Base-by-base conservation (phyloP, 2,888 invertebrate species). In the Melanophora roralis region DNA sequence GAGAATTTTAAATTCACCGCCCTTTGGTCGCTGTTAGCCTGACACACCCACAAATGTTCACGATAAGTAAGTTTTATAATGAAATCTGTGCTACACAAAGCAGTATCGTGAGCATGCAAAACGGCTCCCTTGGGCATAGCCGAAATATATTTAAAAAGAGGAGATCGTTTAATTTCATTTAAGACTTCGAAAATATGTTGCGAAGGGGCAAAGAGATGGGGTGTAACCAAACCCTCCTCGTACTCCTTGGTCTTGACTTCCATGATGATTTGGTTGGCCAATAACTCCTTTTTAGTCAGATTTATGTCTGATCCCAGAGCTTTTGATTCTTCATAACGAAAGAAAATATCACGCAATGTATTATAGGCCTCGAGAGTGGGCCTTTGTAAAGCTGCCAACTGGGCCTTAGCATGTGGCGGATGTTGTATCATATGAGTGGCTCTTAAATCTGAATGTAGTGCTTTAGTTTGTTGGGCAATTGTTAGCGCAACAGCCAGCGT, bases 71-170 rank as follows among this genome's bases (percentile, higher is more conserved):
- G 84, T 47, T 93, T 91, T 43, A 94, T 85, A 0, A 94, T 83
- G 82, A 92, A 94, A 79, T 94, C 92, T 0, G 92, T 90, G 6
- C 93, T 93, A 19, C 92, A 91, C 0, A 94, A 89, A 0, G 93
- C 93, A 74, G 93, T 92, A 81, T 94, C 92, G 85, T 95, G 95
- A 0, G 93, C 91, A 86, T 95, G 95, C 12, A 95, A 87, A 0
- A 93, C 92, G 0, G 92, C 94, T 3, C 95, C 96, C 89, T 96
- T 96, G 0, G 96, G 96, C 91, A 96, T 92, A 38, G 88, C 89
- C 78, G 91, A 90, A 11, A 96, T 92, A 7, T 95, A 91, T 82
- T 92, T 88, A 85, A 93, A 95, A 0, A 95, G 92, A 78, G 92
- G 90, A 0, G 95, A 94, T 0, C 90, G 83, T 6, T 91, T 90